A percentile compares a stretch with the other conserved stretches of the same genome.
phyloP scores from a whole-genome alignment of 2,797 vertebrate species.

The Menidia menidia region DNA sequence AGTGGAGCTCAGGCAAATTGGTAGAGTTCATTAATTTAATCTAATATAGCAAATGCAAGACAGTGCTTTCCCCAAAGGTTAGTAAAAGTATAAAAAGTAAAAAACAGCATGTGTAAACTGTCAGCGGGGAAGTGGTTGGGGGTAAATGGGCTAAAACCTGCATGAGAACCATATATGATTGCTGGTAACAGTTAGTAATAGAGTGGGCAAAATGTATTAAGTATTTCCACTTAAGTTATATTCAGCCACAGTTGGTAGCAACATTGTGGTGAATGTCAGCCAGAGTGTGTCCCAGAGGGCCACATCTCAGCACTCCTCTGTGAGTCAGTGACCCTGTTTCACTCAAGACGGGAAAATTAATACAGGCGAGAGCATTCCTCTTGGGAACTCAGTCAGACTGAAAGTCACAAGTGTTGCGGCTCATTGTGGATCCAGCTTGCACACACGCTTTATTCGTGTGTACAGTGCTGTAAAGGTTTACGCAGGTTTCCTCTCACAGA shows the following conservation, averaged over 20 bases:
- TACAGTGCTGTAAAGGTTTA: background rate
- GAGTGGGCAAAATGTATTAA: slow-evolving; percentile 50
- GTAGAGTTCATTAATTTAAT: background rate
- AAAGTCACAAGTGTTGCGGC: slow-evolving; percentile 55
- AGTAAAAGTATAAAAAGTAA: slow-evolving; percentile 6
- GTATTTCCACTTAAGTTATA: slow-evolving; percentile 70
- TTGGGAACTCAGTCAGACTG: slow-evolving; percentile 49
- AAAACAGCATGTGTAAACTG: background rate
- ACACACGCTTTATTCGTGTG: slow-evolving; percentile 5
- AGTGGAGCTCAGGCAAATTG: background rate
- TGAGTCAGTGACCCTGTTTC: slow-evolving; percentile 81
- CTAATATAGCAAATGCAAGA: slow-evolving; percentile 12
- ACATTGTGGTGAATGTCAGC: slow-evolving; percentile 72
- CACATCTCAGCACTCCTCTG: slow-evolving; percentile 66
- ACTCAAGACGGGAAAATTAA: slow-evolving; percentile 72
- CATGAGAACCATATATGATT: slow-evolving; percentile 17
- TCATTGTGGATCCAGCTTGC: slow-evolving; percentile 7
- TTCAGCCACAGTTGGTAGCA: slow-evolving; percentile 61
- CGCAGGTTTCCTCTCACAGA: background rate
- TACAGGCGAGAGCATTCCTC: slow-evolving; percentile 67
- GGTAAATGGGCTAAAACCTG: slow-evolving; percentile 26
- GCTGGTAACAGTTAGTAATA: slow-evolving; percentile 38
- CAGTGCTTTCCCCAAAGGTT: background rate
- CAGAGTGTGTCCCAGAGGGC: slow-evolving; percentile 71
- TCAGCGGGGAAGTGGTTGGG: background rate